Conservation (phyloP, 2,888 invertebrate species). For the Euclidia mi region DNA sequence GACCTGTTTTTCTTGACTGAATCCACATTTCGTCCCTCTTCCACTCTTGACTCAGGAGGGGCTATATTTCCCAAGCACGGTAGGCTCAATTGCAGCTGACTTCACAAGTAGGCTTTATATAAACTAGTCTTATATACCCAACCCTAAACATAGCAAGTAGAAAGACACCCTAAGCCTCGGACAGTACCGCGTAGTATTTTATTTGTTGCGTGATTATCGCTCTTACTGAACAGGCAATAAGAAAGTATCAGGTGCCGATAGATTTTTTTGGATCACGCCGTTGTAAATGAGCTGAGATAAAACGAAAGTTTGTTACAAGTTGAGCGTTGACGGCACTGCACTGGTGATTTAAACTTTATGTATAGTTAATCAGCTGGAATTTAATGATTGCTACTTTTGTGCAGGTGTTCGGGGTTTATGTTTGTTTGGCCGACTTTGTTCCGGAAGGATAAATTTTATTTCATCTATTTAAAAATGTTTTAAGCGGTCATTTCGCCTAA, state of each 20-base stretch:
- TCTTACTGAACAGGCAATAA: constrained; percentile 36
- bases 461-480: too few relatives aligned
- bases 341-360: constrained; percentile 18
- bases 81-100: too few relatives aligned
- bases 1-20: too few relatives aligned
- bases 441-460: too few relatives aligned
- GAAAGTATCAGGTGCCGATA: constrained; percentile 36
- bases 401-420: neutral
- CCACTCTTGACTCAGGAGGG: too few relatives aligned
- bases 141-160: neutral
- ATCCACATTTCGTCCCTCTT: too few relatives aligned
- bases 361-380: constrained; percentile 7
- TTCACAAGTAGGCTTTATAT: too few relatives aligned
- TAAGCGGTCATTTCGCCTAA: too few relatives aligned
- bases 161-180: neutral
- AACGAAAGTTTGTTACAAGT: constrained; percentile 29
- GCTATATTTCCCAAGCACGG: too few relatives aligned
- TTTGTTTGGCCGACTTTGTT: too few relatives aligned
- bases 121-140: too few relatives aligned
- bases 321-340: constrained; percentile 9
- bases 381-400: constrained; percentile 4
- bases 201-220: constrained; percentile 38
- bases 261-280: constrained; percentile 36
- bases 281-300: constrained; percentile 41
- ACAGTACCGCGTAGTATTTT: constrained; percentile 24